Percentiles rank a stretch among this genome's conserved stretches.
Conservation (phyloP, 2,888 invertebrate genomes). For the Athalia rosae region DNA sequence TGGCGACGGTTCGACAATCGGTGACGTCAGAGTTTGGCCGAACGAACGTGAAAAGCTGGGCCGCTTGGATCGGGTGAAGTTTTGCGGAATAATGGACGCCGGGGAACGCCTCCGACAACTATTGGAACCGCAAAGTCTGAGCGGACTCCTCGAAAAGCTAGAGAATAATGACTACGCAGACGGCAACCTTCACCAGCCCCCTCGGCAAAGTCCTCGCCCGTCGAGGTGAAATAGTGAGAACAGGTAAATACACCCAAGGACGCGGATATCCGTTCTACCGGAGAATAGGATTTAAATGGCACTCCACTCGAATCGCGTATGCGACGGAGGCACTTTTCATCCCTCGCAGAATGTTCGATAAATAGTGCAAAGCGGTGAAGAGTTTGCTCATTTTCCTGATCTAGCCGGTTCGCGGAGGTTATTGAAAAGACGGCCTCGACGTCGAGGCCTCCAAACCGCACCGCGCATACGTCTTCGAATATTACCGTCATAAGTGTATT, state of each 20-base stretch:
- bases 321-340: neutral
- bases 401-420: too few relatives aligned
- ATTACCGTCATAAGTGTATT: too few relatives aligned
- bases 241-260: conserved; percentile 38
- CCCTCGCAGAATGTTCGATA: neutral
- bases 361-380: too few relatives aligned
- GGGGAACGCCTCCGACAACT: neutral
- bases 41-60: too few relatives aligned
- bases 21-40: neutral
- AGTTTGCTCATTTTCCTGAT: too few relatives aligned
- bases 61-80: neutral
- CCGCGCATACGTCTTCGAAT: too few relatives aligned
- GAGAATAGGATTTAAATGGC: conserved; percentile 25
- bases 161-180: conserved; percentile 31
- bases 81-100: neutral
- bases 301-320: conserved; percentile 18
- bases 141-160: neutral
- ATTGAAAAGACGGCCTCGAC: too few relatives aligned
- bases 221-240: conserved; percentile 38
- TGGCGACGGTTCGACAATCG: neutral
- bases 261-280: conserved; percentile 22
- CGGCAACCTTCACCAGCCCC: conserved; percentile 29
- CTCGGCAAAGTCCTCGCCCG: conserved; percentile 38
- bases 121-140: conserved; percentile 8
- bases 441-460: too few relatives aligned